Percentiles rank a stretch among this genome's conserved stretches.
These are phyloP conservation scores for Xiphophorus hellerii DNA, from an alignment of 2,113 vertebrate genomes.

Conservation along the genomic window DNA sequence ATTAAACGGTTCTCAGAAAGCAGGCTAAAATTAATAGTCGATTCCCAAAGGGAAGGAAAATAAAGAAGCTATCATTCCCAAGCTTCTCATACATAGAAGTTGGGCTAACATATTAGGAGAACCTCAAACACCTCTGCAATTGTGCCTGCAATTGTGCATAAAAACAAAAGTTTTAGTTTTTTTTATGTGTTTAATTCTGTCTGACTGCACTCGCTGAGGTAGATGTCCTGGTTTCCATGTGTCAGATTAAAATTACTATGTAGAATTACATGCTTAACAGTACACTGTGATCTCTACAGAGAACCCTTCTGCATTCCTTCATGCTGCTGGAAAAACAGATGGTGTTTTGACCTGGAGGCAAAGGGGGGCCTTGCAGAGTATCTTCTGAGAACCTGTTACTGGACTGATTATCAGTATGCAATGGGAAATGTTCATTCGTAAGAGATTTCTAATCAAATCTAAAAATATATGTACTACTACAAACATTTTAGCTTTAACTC, in stretches of 20 bases:
- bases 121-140: too few species aligned
- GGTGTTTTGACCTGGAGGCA: not conserved
- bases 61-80: too few species aligned
- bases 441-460: constrained; percentile 11
- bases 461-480: constrained; percentile 10
- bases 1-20: too few species aligned
- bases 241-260: not conserved
- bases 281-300: not conserved
- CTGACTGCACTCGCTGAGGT: not conserved
- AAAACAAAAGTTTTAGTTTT: not conserved
- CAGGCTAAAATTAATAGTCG: too few species aligned
- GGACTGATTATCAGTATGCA: not conserved
- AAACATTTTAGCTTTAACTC: not conserved
- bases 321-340: not conserved
- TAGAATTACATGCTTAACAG: not conserved
- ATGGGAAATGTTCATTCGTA: not conserved
- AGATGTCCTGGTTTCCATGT: not conserved
- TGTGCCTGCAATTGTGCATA: too few species aligned
- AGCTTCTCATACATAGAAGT: too few species aligned
- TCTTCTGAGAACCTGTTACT: not conserved
- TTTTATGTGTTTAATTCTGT: not conserved
- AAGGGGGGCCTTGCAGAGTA: not conserved
- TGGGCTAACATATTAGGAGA: too few species aligned
- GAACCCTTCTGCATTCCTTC: not conserved
- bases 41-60: too few species aligned